phyloP scores from a whole-genome alignment of 2,113 vertebrate genomes.

The Chrysochloris asiatica region DNA sequence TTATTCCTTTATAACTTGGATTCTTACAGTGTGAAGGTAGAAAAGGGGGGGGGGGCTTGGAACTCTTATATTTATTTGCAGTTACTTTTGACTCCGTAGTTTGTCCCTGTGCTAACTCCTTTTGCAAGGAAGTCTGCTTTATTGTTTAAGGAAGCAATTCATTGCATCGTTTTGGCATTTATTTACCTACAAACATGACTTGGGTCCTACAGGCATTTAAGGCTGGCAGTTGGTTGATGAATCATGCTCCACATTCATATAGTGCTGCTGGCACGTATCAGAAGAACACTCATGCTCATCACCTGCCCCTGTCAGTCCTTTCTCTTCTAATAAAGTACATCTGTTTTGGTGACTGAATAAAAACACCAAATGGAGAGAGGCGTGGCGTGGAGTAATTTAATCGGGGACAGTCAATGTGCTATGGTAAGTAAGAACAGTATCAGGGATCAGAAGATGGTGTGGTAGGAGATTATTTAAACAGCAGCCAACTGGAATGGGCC shows the following conservation, averaged over 20 bases:
- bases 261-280: background rate
- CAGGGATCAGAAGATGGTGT: conserved; percentile 3
- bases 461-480: background rate
- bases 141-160: background rate
- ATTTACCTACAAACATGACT: conserved; percentile 44
- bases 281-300: conserved; percentile 19
- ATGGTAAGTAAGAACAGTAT: background rate
- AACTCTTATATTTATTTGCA: background rate
- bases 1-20: background rate
- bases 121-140: background rate
- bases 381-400: conserved; percentile 63
- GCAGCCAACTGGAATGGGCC: background rate
- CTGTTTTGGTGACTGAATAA: conserved; percentile 70
- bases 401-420: conserved; percentile 35
- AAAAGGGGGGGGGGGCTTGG: background rate
- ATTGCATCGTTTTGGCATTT: background rate
- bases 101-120: background rate
- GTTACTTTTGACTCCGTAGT: background rate
- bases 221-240: conserved; percentile 47
- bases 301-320: conserved; percentile 76
- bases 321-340: conserved; percentile 59
- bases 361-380: conserved; percentile 55
- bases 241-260: background rate
- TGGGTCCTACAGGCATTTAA: background rate
- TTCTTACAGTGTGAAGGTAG: background rate